phyloP scores from a whole-genome alignment of 2,113 vertebrate species.

The Alectura lathami region DNA sequence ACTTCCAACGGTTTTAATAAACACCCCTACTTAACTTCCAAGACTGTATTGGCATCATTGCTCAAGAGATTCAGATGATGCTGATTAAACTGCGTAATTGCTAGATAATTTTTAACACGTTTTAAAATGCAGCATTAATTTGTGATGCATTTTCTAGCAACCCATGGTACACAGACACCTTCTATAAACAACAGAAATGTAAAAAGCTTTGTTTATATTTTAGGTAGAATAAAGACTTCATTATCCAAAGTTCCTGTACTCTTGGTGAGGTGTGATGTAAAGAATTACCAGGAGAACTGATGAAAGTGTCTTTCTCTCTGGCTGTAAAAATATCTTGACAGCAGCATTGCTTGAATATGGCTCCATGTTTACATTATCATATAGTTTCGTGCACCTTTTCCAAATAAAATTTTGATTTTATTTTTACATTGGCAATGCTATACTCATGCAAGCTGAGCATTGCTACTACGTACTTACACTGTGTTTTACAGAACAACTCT shows the following conservation, averaged over 20 bases:
- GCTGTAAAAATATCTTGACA: constrained; percentile 10
- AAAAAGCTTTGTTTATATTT: not conserved
- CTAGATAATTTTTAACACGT: constrained; percentile 1
- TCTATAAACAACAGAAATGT: not conserved
- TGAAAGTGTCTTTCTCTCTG: not conserved
- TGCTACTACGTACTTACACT: not conserved
- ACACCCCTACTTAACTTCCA: constrained; percentile 46
- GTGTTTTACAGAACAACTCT: not conserved
- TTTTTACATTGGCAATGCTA: not conserved
- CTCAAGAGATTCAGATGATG: not conserved
- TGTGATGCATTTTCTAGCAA: not conserved
- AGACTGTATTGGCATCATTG: constrained; percentile 6
- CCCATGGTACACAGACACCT: not conserved
- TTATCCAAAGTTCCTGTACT: not conserved
- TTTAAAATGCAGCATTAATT: not conserved
- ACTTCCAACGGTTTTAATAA: constrained; percentile 58
- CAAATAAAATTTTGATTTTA: constrained; percentile 18
- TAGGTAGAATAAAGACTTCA: not conserved
- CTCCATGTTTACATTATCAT: constrained; percentile 15
- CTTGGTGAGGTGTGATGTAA: not conserved
- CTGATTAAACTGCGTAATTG: constrained; percentile 10
- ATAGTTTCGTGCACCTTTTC: not conserved
- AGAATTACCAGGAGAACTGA: constrained; percentile 15
- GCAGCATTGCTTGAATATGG: constrained; percentile 18
- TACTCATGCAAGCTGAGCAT: not conserved